Base-by-base conservation (phyloP, 2,888 invertebrate species). In the Dynastes grantii region DNA sequence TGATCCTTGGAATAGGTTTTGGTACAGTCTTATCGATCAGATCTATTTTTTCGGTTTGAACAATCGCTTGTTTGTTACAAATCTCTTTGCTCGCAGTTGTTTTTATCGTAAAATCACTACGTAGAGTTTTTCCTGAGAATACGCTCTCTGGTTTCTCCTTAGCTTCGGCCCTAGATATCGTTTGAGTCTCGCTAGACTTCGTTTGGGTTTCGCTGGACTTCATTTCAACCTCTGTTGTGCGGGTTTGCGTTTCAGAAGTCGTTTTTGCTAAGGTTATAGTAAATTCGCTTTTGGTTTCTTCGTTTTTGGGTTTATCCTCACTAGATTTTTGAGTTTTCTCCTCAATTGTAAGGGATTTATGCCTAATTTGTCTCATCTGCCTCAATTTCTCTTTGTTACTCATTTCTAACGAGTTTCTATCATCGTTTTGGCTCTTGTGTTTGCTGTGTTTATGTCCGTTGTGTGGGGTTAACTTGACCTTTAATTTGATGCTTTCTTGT, bases 401-500 rank as follows among this genome's bases (percentile, higher is more conserved):
- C 53, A 78, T 78, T 9, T 80, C 67, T 40, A 75, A 1, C 67
- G 78, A 45, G 49, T n/a, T 71, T 9, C 40, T 55, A 2, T 53
- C 63, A 16, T 76, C 67, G 6, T 6, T 68, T 76, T 75, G 65
- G 76, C 84, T 85, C 76, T 86, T 88, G 79, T 87, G 87, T 80
- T 89, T 88, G 82, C 88, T 89, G 80, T 89, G 89, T 81, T 88
- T 89, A 81, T 89, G 88, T 0, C 88, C 88, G 81, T 88, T 90
- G 76, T 82, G 89, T 82, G 86, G 87, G 1, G 88, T 88, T 0
- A 92, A 88, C 83, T 91, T 92, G 3, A 92, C 90, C 83, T 91
- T 91, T 84, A 91, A 87, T 82, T 91, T 91, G 2, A 90, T 84
- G 78, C 90, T 88, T 77, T 90, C 90, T 78, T 91, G 90, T 27